Base-by-base conservation (phyloP, 2,888 invertebrate genomes). In the Mimas tiliae region DNA sequence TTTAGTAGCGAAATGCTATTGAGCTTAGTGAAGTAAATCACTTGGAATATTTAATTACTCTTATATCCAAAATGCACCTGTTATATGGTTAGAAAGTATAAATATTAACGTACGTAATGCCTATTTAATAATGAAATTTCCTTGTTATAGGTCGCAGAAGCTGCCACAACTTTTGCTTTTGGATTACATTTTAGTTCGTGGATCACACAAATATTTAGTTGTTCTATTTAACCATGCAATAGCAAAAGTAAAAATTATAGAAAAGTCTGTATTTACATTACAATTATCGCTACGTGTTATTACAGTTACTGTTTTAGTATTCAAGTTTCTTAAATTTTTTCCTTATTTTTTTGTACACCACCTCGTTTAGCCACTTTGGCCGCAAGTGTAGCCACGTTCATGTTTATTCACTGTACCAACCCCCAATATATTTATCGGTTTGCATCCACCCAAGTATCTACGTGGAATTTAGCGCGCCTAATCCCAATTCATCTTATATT, bases 361-460 rank as follows among this genome's bases (percentile, higher is more conserved):
- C 6, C 1, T 45, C 14, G 62, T 12, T 11, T 9, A 33, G 19
- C 47, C n/a, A 21, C 33, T 1, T 12, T 63, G 74, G 65, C 74
- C 70, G 65, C 45, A 73, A 81, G 75, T 83, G 80, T 80, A 82
- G 73, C 69, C 73, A 72, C 74, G 71, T 80, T 82, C 78, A 77
- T 82, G 78, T 84, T 81, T 82, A 83, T 84, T 84, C 79, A 84
- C 86, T 75, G 70, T 80, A 73, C 78, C 81, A 73, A 74, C 74
- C 83, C 83, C 81, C 84, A 79, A 85, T 84, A 84, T 90, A 88
- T 91, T 90, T 90, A 91, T 89, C 77, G 87, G 84, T 86, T 88
- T 84, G 89, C 87, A 88, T 85, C 72, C 76, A 27, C 27, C 27
- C 72, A 70, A 74, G 72, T 74, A 74, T 74, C 83, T 84, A 86